Evolutionary conservation across 2,797 vertebrate genomes (phyloP), one percentile per base, ranked within the genome.

Genomic region (Ctenopoma multispine): DNA sequence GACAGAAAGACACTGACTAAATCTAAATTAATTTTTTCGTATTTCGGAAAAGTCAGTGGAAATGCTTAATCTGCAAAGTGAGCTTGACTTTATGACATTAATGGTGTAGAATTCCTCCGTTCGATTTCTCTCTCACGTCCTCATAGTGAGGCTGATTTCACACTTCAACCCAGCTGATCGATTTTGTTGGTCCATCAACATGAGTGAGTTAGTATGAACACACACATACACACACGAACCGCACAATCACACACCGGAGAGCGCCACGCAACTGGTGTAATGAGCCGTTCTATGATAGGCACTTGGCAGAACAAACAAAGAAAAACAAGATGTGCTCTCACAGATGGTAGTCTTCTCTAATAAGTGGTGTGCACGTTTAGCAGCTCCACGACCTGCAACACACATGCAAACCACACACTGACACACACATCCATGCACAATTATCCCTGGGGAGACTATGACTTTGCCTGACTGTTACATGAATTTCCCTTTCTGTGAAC

Each of bases 281-380:
- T 83, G 74, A 90, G 72, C 41, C 67, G 43, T 56, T 83, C 67
- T 74, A 31, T 77, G 77, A 80, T 49, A 31, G 67, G 44, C 77
- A 66, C 80, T 83, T 65, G 66, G 69, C 72, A 73, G 56, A 75
- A 55, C 69, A 81, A 86, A 55, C 69, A 81, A 85, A 84, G 77
- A 83, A 47, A 79, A 84, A 88, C 72, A 86, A 77, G 57, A 80
- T 59, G 58, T 48, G 61, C 56, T 72, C 66, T 66, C 79, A 61
- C 54, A 80, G 75, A 77, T 75, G 75, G 82, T 27, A 20, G 58
- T 46, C 73, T 50, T 59, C 60, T 64, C 61, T 81, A 69, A 88
- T 81, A 86, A 75, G 50, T 58, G 63, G 55, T 58, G 69, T 64
- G 38, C 34, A 71, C 34, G 57, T 72, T 77, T 10, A 4, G 50